Evolutionary conservation across 64 coral and sea anemone species (phyloP).

Genomic region (Stylophora pistillata): DNA sequence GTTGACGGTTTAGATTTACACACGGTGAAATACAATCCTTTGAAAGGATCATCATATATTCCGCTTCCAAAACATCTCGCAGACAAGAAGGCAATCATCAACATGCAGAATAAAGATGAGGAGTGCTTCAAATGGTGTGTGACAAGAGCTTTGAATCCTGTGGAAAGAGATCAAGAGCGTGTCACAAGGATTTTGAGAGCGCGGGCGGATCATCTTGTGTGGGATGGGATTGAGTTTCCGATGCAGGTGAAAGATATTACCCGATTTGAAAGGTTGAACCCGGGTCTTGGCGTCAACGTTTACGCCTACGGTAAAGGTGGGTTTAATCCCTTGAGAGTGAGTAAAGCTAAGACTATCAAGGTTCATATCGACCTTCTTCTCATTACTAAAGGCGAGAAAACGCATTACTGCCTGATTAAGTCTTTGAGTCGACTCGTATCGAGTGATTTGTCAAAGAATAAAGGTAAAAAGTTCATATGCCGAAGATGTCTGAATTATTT

Average conservation of each 20-base stretch:
- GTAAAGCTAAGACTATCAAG: no score
- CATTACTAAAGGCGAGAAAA: no score
- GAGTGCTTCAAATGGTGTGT: no score
- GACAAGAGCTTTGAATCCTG: conserved; percentile 13
- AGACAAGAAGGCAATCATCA: conserved; percentile 33
- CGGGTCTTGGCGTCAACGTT: neutral
- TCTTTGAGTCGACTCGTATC: neutral
- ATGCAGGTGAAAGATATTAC: neutral
- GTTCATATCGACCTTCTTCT: neutral
- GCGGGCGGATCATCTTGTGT: conserved; percentile 13
- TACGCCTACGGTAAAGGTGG: neutral
- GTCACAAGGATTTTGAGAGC: conserved; percentile 2
- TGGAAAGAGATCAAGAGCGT: neutral
- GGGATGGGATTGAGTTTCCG: conserved; percentile 44
- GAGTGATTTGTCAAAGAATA: neutral
- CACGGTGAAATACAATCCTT: no score
- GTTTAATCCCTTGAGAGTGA: neutral
- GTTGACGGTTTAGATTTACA: no score
- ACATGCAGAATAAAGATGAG: no score
- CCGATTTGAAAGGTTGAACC: neutral
- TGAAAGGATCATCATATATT: conserved; percentile 21
- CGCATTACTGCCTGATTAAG: no score
- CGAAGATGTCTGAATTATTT: conserved; percentile 36
- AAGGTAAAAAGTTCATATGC: neutral
- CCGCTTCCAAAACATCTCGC: conserved; percentile 1